Evolutionary conservation across 2,113 vertebrate genomes (phyloP).

Genomic region (Nanorana parkeri): DNA sequence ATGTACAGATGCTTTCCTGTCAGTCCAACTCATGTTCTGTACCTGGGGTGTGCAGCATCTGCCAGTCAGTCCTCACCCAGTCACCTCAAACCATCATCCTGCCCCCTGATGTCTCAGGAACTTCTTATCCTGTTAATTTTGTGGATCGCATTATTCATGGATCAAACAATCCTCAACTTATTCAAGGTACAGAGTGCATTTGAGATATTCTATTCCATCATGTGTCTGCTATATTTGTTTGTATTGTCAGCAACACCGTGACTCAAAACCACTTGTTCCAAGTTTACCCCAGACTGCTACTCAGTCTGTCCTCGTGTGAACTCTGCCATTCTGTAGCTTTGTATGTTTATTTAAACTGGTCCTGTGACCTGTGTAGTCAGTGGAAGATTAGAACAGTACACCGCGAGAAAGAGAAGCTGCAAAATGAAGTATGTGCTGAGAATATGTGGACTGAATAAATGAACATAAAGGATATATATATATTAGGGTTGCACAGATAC

Average conservation of each 20-base stretch:
- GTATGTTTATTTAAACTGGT: background rate
- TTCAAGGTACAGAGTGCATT: conserved; percentile 27
- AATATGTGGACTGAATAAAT: no score
- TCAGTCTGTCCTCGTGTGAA: conserved; percentile 10
- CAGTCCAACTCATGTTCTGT: conserved; percentile 24
- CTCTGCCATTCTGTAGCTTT: background rate
- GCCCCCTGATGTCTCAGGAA: conserved; percentile 8
- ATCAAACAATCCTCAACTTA: conserved; percentile 36
- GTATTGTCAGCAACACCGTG: background rate
- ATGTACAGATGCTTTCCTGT: conserved; percentile 5
- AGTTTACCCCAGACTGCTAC: background rate
- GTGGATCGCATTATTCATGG: conserved; percentile 38
- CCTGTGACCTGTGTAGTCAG: background rate
- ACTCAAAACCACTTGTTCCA: conserved; percentile 23
- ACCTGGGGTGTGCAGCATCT: conserved; percentile 28
- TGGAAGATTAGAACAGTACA: no score
- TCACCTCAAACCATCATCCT: conserved; percentile 6
- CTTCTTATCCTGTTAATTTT: background rate
- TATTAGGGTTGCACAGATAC: no score
- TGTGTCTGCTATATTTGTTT: background rate
- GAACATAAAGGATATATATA: no score
- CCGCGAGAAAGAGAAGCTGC: no score
- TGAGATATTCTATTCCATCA: background rate
- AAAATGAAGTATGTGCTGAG: no score
- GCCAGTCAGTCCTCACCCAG: conserved; percentile 41